Conservation (phyloP, 2,888 invertebrate species). For the Idaea aversata region DNA sequence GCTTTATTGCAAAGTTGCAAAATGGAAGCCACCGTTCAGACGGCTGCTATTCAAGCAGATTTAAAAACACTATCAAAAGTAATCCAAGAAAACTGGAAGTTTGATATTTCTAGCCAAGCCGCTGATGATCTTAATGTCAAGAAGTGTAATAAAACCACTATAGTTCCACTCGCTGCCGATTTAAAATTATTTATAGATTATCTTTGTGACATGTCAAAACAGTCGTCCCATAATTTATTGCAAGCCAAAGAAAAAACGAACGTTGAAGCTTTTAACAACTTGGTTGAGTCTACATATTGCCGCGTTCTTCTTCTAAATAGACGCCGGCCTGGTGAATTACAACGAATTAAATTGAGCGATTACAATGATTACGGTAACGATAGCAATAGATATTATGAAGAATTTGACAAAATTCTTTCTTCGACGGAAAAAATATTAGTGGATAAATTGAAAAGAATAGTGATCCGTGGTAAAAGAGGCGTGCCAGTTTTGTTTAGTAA, state of each 20-base stretch:
- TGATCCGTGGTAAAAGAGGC: conserved; percentile 24
- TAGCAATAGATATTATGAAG: conserved; percentile 26
- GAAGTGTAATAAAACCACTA: conserved; percentile 19
- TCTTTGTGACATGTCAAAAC: conserved; percentile 15
- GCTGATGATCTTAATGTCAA: conserved; percentile 20
- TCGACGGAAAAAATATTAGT: conserved; percentile 25
- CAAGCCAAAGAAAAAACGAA: conserved; percentile 6
- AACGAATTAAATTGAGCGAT: conserved; percentile 15
- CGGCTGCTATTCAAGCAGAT: conserved; percentile 12
- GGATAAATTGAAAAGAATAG: conserved; percentile 26
- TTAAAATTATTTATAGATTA: conserved; percentile 25
- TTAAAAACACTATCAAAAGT: conserved; percentile 7
- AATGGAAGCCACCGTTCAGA: conserved; percentile 9
- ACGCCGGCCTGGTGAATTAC: conserved; percentile 21
- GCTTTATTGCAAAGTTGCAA: no score
- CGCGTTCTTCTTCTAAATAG: conserved; percentile 19
- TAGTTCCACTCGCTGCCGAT: conserved; percentile 24
- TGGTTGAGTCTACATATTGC: conserved; percentile 19
- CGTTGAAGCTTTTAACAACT: conserved; percentile 10
- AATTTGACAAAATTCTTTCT: conserved; percentile 23
- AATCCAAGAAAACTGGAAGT: conserved; percentile 14
- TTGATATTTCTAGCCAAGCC: conserved; percentile 20
- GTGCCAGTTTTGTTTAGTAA: conserved; percentile 28
- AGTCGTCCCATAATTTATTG: conserved; percentile 7
- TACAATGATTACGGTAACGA: conserved; percentile 14